Base-by-base conservation (phyloP, 64 coral and sea anemone species). In the Stichodactyla helianthus region DNA sequence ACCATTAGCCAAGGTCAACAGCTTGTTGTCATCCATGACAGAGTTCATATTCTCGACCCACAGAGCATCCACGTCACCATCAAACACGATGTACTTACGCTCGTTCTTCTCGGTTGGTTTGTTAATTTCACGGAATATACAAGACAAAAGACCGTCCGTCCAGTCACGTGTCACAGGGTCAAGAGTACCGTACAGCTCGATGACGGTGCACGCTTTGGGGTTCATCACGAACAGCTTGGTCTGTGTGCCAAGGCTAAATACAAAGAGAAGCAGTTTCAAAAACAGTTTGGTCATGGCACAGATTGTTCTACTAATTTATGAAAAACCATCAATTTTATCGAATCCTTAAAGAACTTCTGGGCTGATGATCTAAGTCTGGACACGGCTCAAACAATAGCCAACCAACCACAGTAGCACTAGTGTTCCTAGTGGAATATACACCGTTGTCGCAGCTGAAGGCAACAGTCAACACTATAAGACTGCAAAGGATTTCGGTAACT, bases 21-120 rank as follows among this genome's bases (percentile, higher is more conserved):
- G 86, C 27, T 87, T 92, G 82, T 99, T 99, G 71, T 99, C 97
- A 54, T 99, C 97, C 97, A 99, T 99, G 6, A 99, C 97, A 83
- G 97, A 99, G 85, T 99, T 99, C 97, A 99, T 99, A 55, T 99
- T 99, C 85, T 99, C 97, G 9, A 99, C 97, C 97, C 97, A 99
- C 51, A 99, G 85, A 2, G 97, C 97, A 59, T 99, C 97, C 18
- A 99, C 97, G 28, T 99, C 97, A 63, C 97, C 89, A 55, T 99
- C 97, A 83, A 99, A 99, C 56, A 99, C 97, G 19, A 99, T 99
- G 28, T 99, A 99, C 86, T 99, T 99, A 14, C 97, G 93, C 20
- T 99, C 97, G 76, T 93, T 99, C 82, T 99, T 99, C 52, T 99
- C 97, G 1, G 97, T 99, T 7, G 97, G 97, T 90, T 92, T 99